Base-by-base conservation (phyloP, 1,140 invertebrate genomes). In the Trypoxylus dichotomus region DNA sequence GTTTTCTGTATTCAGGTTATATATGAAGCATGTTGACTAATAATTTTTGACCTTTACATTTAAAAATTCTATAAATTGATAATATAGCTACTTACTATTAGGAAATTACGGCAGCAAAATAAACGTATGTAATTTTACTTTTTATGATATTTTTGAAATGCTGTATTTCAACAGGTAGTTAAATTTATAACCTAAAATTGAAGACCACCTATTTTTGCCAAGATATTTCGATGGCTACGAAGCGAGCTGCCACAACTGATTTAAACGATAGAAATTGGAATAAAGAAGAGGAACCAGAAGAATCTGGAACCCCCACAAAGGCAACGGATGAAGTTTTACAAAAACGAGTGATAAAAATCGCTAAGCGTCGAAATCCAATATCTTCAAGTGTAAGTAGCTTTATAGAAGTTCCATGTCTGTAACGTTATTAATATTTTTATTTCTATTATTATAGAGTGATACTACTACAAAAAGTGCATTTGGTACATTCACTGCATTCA, bases 181-280 rank as follows among this genome's bases (percentile, higher is more conserved):
- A 68, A 15, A 25, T 15, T 15, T 68, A 68, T 68, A 68, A 68
- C 60, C 60, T 68, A 68, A 7, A 68, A 27, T 15, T 68, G 0
- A 68, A 24, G 24, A 68, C 2, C 7, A 68, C 60, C 27, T 68
- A 68, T 68, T 68, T 68, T 15, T 13, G 1, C 15, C 8, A 68
- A 68, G 10, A 27, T 29, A 68, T 68, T 29, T 15, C 60, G 60
- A 68, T 68, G 60, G 60, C 60, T 68, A 24, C 19, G 42, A 98
- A 98, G 88, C 88, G 96, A 79, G 85, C 86, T 80, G 94, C 96
- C 54, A 90, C 90, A 13, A 90, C 87, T 42, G 92, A 97, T 77
- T 87, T 98, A 77, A 97, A 94, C 85, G 93, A 95, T 83, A 93
- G 95, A n/a, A 97, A 97, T 86, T 97, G 95, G 95, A 92, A 97